Evolutionary conservation across 2,888 invertebrate species (phyloP), one percentile per base, ranked within the genome.

Genomic region (Chrysolina oricalcia): DNA sequence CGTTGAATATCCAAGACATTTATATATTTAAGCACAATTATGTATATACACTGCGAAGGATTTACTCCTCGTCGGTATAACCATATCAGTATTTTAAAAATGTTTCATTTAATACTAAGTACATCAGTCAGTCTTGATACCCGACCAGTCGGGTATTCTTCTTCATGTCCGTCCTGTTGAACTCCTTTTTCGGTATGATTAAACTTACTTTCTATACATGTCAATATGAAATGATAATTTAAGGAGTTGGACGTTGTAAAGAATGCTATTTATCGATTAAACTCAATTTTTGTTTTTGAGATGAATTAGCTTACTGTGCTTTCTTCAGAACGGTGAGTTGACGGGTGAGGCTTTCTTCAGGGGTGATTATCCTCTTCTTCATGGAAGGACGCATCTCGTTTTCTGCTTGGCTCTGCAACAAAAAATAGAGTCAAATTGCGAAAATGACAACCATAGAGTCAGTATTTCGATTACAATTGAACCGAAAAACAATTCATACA

Each of bases 301-400:
- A 41, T 67, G 13, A 50, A 59, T 41, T 13, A 46, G 69, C 76
- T 76, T 92, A 92, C 86, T 92, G 91, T 67, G 90, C 87, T 85
- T 92, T 92, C 87, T 93, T 93, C 71, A 93, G 89, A 70, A 92
- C 92, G 80, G 92, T 90, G 70, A 93, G 90, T 87, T 93, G 92
- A 59, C 91, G 89, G 5, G 92, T 93, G 71, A 93, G 89, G 82
- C 91, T 92, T 72, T 92, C 91, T 86, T 93, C 93, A 77, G 90
- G 91, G 1, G 92, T 90, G 64, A 93, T 90, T 85, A 92, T 93
- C 73, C 93, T 90, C 85, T 93, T 93, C 81, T 92, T 91, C 85
- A 93, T 91, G 81, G 90, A 89, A 79, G 89, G 86, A 70, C 85
- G 86, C 15, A 86, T 71, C 5, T 85, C 85, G 68, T 82, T 81